Conservation (phyloP, 2,888 invertebrate genomes). For the Automeris io region DNA sequence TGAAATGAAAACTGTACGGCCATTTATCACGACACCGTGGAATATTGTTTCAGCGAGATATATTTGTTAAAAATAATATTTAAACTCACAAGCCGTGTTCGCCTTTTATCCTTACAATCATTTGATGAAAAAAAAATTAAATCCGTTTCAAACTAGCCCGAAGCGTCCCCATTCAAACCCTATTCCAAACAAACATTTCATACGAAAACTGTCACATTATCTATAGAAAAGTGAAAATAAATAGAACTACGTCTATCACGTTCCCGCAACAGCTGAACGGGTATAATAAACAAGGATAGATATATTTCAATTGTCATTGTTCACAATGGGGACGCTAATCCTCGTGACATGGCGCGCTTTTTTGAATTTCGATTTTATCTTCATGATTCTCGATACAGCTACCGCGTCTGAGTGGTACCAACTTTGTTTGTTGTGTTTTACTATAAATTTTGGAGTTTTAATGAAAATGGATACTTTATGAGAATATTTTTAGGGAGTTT, state of each 20-base stretch:
- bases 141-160: constrained; percentile 46
- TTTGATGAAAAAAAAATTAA: constrained; percentile 57
- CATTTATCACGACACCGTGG: background rate
- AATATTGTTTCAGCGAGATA: constrained; percentile 9
- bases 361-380: constrained; percentile 56
- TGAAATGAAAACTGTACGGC: background rate
- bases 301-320: constrained; percentile 63
- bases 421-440: too few species aligned
- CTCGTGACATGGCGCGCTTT: constrained; percentile 62
- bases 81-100: constrained; percentile 31
- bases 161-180: constrained; percentile 44
- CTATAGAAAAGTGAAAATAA: constrained; percentile 70
- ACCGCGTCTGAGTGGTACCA: too few species aligned
- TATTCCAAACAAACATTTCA: constrained; percentile 70
- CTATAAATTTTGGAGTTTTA: too few species aligned
- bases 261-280: constrained; percentile 21
- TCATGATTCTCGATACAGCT: constrained; percentile 60
- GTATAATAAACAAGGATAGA: constrained; percentile 47
- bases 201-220: constrained; percentile 71
- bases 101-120: constrained; percentile 40
- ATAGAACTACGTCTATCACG: constrained; percentile 51
- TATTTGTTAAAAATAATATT: constrained; percentile 12
- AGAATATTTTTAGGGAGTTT: too few species aligned
- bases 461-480: too few species aligned
- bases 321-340: constrained; percentile 69